Conservation (phyloP, 2,888 invertebrate species). For the Chromoteleia sp. region DNA sequence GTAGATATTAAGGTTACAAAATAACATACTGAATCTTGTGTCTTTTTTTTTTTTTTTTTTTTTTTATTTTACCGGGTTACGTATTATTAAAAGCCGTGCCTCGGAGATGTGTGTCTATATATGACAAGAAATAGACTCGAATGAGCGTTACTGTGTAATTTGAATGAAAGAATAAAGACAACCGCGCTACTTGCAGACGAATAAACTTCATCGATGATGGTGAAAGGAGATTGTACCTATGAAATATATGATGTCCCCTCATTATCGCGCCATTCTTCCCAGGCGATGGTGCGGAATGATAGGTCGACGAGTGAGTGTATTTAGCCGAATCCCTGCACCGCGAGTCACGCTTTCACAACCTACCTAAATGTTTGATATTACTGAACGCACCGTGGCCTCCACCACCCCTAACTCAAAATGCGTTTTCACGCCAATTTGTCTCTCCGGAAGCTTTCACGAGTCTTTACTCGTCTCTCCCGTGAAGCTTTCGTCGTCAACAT, state of each 20-base stretch:
- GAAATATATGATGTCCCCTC: constrained; percentile 80
- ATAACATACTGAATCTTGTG: too few species aligned
- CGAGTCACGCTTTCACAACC: constrained; percentile 75
- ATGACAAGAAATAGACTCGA: not conserved
- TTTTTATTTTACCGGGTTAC: not conserved
- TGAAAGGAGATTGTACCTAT: constrained; percentile 70
- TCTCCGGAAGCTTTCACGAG: constrained; percentile 84
- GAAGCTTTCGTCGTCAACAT: constrained; percentile 57
- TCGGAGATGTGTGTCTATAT: not conserved
- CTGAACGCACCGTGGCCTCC: constrained; percentile 73
- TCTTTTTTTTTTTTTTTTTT: too few species aligned
- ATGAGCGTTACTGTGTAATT: constrained; percentile 28
- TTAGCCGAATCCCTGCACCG: constrained; percentile 78
- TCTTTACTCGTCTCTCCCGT: constrained; percentile 81
- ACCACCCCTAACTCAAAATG: constrained; percentile 79
- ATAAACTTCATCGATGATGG: constrained; percentile 68
- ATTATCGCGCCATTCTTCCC: constrained; percentile 83
- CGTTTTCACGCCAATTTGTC: constrained; percentile 84
- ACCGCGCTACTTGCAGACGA: constrained; percentile 66
- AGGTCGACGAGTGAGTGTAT: constrained; percentile 82
- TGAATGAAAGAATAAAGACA: constrained; percentile 58
- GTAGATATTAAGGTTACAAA: too few species aligned
- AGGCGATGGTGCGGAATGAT: constrained; percentile 83
- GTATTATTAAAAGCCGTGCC: not conserved
- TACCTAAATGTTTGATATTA: constrained; percentile 83